Percentiles rank a stretch among this genome's conserved stretches.
Evolutionary conservation across 2,888 invertebrate species (phyloP).

Genomic region (Crematogaster levior): DNA sequence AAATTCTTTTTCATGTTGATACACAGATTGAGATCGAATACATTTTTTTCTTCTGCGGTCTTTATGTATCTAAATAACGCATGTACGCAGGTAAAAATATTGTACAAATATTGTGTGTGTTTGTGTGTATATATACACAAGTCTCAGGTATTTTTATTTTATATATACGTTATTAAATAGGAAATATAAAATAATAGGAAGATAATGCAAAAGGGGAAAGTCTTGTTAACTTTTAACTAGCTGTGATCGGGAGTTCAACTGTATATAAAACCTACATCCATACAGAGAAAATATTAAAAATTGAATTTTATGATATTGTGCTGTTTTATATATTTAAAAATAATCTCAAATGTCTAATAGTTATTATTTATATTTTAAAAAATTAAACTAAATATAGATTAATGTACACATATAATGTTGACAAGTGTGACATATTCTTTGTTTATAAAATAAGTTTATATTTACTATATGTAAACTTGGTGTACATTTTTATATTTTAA

Average conservation of each 20-base stretch:
- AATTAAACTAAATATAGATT: neutral
- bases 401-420: neutral
- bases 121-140: neutral
- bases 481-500: neutral
- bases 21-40: neutral
- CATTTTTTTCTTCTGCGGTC: neutral
- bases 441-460: neutral
- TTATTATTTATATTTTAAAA: neutral
- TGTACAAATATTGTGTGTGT: too few relatives aligned
- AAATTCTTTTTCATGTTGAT: neutral
- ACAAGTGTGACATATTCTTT: neutral
- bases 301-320: constrained; percentile 9
- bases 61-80: neutral
- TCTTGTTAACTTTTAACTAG: neutral
- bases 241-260: neutral
- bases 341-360: neutral
- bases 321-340: constrained; percentile 7
- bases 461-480: neutral
- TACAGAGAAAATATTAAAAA: neutral
- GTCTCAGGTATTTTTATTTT: too few relatives aligned
- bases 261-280: neutral
- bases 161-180: neutral
- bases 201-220: neutral
- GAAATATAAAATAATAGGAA: neutral
- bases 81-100: neutral